A percentile compares a stretch with the other conserved stretches of the same genome.
phyloP scores from a whole-genome alignment of 1,140 invertebrate species.

The Drosophila ercepeae region DNA sequence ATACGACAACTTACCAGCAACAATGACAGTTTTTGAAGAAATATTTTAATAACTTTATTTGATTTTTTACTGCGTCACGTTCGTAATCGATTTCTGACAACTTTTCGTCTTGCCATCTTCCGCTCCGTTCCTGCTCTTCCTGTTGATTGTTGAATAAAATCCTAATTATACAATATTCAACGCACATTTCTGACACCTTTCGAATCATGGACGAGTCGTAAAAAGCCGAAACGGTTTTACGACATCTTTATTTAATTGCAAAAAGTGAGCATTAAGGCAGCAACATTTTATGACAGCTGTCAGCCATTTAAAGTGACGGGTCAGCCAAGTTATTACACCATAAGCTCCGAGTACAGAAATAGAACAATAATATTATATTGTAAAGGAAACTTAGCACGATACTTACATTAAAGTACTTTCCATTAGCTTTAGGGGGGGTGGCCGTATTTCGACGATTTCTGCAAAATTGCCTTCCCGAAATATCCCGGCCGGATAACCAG shows the following conservation, averaged over 20 bases:
- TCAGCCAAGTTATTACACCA: conserved; percentile 55
- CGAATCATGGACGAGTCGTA: conserved; percentile 42
- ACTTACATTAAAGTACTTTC: not conserved
- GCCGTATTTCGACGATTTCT: not conserved
- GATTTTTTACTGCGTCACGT: conserved; percentile 68
- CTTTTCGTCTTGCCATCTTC: conserved; percentile 7
- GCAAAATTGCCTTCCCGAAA: conserved; percentile 16
- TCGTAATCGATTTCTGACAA: conserved; percentile 8
- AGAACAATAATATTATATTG: conserved; percentile 54
- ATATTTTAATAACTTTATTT: conserved; percentile 72
- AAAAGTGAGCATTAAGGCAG: conserved; percentile 42
- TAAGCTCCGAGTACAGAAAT: conserved; percentile 13
- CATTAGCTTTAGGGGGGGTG: not conserved
- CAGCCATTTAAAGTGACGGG: conserved; percentile 46
- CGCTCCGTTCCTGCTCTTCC: not conserved
- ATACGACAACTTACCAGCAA: conserved; percentile 1
- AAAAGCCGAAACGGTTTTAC: conserved; percentile 62
- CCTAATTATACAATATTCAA: conserved; percentile 67
- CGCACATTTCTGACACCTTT: conserved; percentile 75
- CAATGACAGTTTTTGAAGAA: conserved; percentile 28
- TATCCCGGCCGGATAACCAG: conserved; percentile 8
- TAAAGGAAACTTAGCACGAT: not conserved
- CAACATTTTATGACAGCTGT: conserved; percentile 57
- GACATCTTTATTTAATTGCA: conserved; percentile 79
- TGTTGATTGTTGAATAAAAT: conserved; percentile 62